Evolutionary conservation across 2,113 vertebrate species (phyloP), one percentile per base, ranked within the genome.

Genomic region (Rynchops niger): DNA sequence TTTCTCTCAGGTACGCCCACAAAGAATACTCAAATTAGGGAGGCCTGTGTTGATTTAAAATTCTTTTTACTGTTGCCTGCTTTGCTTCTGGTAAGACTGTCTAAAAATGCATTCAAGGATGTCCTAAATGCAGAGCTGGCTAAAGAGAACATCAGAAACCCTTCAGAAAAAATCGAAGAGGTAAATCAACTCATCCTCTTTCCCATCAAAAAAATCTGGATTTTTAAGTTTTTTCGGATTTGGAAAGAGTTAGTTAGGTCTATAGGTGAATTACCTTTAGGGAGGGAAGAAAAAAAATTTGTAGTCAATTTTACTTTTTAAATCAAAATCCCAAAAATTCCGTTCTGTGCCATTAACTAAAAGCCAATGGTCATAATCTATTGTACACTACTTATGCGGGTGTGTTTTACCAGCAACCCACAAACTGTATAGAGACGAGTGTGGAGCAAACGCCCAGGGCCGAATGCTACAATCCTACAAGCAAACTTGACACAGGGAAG

Each of bases 351-450:
- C 61, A 29, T 80, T 26, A 89, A 45, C 20, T 50, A 29, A 65
- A 88, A 58, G 55, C 30, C 59, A 47, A 5, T 5, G 27, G 11
- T 9, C 29, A 11, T 11, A 47, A 71, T 14, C 43, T 82, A 7
- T 36, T 53, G 12, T 2, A 17, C 2, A 0, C 67, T 25, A 8
- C 38, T 43, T 17, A 19, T 1, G 50, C 0, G 5, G 61, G 20
- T 8, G 8, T 70, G 32, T 72, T 78, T 80, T 80, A 53, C 85
- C 67, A 86, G 53, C 62, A 52, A 11, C 49, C n/a, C 56, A 34
- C 53, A 61, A 53, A 29, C 25, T 11, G 16, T 8, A 16, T 5
- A 13, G 21, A 23, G 66, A 47, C 0, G 2, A 58, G 69, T 0
- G 4, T 0, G 25, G 67, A 77, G 59, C 18, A 34, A 52, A 45